A percentile compares a stretch with the other conserved stretches of the same genome.
Evolutionary conservation across 2,797 vertebrate species (phyloP).

Genomic region (Nothura maculosa): DNA sequence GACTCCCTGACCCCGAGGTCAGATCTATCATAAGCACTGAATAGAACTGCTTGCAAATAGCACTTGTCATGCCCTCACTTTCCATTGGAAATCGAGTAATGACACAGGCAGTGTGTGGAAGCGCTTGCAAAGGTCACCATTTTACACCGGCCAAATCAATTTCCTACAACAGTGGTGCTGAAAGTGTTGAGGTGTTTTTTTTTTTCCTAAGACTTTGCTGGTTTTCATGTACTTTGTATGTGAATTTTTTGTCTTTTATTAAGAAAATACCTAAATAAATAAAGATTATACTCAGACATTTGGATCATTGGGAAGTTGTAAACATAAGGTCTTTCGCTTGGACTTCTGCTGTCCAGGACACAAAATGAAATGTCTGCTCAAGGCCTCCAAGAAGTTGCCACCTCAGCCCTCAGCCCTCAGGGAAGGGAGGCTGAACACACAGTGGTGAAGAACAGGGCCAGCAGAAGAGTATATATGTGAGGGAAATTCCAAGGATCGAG

Average conservation of each 20-base stretch:
- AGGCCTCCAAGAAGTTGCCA: background rate
- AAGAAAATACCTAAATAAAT: too few relatives aligned
- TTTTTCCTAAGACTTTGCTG: background rate
- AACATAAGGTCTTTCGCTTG: background rate
- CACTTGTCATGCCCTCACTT: slow-evolving; percentile 29
- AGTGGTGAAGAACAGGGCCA: background rate
- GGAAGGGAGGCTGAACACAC: background rate
- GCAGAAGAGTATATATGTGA: background rate
- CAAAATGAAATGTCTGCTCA: background rate
- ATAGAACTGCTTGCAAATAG: slow-evolving; percentile 45
- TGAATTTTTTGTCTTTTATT: background rate
- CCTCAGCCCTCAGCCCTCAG: background rate
- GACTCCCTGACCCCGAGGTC: background rate
- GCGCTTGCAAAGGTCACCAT: background rate
- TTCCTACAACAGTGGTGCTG: background rate
- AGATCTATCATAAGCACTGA: slow-evolving; percentile 44
- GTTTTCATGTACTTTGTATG: background rate
- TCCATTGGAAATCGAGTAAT: slow-evolving; percentile 59
- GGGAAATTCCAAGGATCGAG: background rate
- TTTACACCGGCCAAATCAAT: slow-evolving; percentile 20
- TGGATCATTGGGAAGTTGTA: background rate
- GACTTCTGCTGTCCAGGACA: background rate
- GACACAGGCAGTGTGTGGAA: background rate
- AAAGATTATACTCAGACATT: background rate
- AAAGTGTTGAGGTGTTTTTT: background rate